Percentiles rank a stretch among this genome's conserved stretches.
Conservation (phyloP, 2,888 invertebrate genomes). For the Amphimallon solstitiale region DNA sequence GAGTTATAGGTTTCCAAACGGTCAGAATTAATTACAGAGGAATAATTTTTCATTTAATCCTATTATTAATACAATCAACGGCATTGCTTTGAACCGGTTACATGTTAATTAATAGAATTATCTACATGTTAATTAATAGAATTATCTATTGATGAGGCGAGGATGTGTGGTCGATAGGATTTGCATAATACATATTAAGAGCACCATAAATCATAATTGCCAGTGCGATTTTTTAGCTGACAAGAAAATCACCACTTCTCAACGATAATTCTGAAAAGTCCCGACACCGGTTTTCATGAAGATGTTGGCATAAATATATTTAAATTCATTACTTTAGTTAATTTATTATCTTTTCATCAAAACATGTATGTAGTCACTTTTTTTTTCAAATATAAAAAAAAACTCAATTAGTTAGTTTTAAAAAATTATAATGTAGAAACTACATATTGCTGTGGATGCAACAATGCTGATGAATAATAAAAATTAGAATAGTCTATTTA, state of each 20-base stretch:
- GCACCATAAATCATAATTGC: not conserved
- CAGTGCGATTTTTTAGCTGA: slow-evolving; percentile 24
- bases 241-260: not conserved
- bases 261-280: slow-evolving; percentile 4
- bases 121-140: slow-evolving; percentile 15
- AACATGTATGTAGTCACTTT: too few relatives aligned
- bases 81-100: not conserved
- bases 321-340: too few relatives aligned
- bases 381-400: too few relatives aligned
- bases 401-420: too few relatives aligned
- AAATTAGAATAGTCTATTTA: too few relatives aligned
- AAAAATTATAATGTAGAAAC: too few relatives aligned
- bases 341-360: too few relatives aligned
- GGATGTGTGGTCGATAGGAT: not conserved
- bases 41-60: slow-evolving; percentile 15
- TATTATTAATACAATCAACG: not conserved
- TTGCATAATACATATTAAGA: slow-evolving; percentile 8
- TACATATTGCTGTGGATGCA: too few relatives aligned
- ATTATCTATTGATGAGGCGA: slow-evolving; percentile 1
- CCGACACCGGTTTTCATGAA: slow-evolving; percentile 1
- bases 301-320: too few relatives aligned
- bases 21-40: not conserved
- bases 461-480: too few relatives aligned
- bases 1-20: not conserved
- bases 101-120: slow-evolving; percentile 17